Conservation (phyloP, 2,888 invertebrate genomes). For the Lithosia quadra region DNA sequence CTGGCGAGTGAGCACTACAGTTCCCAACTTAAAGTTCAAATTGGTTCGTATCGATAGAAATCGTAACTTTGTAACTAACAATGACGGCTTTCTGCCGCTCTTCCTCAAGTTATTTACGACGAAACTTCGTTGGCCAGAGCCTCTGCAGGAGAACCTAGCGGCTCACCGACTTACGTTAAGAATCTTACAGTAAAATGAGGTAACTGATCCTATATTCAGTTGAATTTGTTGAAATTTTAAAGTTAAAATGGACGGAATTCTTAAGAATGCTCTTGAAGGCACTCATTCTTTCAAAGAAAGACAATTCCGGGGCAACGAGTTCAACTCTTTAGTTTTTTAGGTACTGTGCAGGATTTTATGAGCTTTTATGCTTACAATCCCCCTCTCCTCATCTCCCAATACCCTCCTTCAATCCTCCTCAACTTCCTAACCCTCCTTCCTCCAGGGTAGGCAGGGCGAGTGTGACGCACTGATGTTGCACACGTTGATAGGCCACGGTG, state of each 20-base stretch:
- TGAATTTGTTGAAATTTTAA: slow-evolving; percentile 45
- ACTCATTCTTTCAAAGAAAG: slow-evolving; percentile 43
- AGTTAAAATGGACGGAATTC: slow-evolving; percentile 47
- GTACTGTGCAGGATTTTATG: slow-evolving; percentile 23
- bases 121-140: slow-evolving; percentile 43
- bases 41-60: slow-evolving; percentile 42
- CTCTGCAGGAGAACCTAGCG: slow-evolving; percentile 20
- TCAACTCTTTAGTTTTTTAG: slow-evolving; percentile 34
- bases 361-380: slow-evolving; percentile 17
- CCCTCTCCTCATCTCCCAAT: no score
- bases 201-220: slow-evolving; percentile 50
- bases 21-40: slow-evolving; percentile 43
- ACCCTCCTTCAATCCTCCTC: no score
- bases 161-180: slow-evolving; percentile 41
- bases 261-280: slow-evolving; percentile 35
- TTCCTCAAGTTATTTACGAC: slow-evolving; percentile 49
- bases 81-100: slow-evolving; percentile 31
- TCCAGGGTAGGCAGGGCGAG: no score
- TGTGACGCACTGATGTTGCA: no score
- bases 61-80: slow-evolving; percentile 46
- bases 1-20: slow-evolving; percentile 10
- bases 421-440: no score
- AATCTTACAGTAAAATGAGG: slow-evolving; percentile 53
- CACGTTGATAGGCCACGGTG: no score
- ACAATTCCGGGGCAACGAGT: slow-evolving; percentile 40